A percentile compares a stretch with the other conserved stretches of the same genome.
Evolutionary conservation across 1,140 invertebrate species (phyloP).

Genomic region (Tetramorium parvispinum): DNA sequence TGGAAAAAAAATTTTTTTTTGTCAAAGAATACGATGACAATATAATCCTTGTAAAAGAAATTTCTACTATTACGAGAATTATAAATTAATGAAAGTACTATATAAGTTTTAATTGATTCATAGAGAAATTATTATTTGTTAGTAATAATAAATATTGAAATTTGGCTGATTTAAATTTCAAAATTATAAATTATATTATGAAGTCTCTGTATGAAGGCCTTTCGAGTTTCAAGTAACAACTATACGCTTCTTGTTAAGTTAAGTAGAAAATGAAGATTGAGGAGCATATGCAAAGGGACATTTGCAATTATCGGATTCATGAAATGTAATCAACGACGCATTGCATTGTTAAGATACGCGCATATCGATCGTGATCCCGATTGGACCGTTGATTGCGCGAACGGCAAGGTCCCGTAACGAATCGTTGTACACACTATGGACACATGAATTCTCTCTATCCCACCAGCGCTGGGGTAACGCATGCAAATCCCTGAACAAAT

Average conservation of each 20-base stretch:
- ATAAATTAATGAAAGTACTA: background rate
- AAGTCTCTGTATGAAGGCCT: too few relatives aligned
- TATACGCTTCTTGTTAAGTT: background rate
- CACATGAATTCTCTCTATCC: slow-evolving; percentile 66
- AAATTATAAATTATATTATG: too few relatives aligned
- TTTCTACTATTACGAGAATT: background rate
- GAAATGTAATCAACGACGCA: slow-evolving; percentile 2
- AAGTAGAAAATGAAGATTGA: background rate
- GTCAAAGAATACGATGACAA: background rate
- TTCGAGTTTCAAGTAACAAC: too few relatives aligned
- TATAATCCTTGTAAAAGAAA: background rate
- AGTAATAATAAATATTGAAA: too few relatives aligned
- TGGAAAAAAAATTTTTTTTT: background rate
- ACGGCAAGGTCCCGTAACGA: slow-evolving; percentile 64
- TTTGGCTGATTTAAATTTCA: too few relatives aligned
- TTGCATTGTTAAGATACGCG: slow-evolving; percentile 33
- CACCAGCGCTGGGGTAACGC: slow-evolving; percentile 69
- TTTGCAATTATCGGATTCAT: background rate
- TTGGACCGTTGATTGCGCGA: slow-evolving; percentile 43
- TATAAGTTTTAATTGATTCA: background rate
- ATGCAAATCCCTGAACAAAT: slow-evolving; percentile 81
- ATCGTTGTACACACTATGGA: slow-evolving; percentile 67
- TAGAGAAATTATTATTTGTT: background rate
- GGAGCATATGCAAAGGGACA: background rate
- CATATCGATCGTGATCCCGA: slow-evolving; percentile 42